Conservation (phyloP, 1,140 invertebrate species). For the Ceratoteleas bidentatus region DNA sequence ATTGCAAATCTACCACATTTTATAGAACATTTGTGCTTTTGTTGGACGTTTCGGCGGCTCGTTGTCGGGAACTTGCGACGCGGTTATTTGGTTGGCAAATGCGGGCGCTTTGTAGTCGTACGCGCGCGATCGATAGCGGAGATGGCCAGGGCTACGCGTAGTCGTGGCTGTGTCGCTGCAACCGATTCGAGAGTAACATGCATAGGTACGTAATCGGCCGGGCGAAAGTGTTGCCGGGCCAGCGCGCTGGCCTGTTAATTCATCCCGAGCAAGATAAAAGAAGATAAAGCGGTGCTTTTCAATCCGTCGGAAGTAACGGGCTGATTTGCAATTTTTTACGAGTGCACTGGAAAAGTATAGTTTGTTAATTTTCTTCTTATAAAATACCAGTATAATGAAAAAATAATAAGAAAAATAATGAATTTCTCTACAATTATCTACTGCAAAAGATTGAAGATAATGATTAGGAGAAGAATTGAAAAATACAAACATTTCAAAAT, state of each 20-base stretch:
- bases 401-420: no score
- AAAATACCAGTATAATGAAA: no score
- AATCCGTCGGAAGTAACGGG: slow-evolving; percentile 18
- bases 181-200: slow-evolving; percentile 35
- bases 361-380: no score
- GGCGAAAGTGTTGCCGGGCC: slow-evolving; percentile 67
- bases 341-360: no score
- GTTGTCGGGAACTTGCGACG: slow-evolving; percentile 5
- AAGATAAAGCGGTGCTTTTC: slow-evolving; percentile 43
- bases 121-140: slow-evolving; percentile 35
- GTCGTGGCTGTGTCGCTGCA: slow-evolving; percentile 10
- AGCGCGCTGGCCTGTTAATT: slow-evolving; percentile 32
- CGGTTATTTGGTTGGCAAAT: slow-evolving; percentile 35
- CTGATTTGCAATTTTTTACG: no score
- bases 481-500: no score
- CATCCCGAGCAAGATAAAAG: slow-evolving; percentile 48
- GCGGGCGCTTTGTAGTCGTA: slow-evolving; percentile 63
- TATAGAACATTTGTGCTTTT: no score
- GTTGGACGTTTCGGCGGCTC: slow-evolving; percentile 22
- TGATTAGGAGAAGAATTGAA: no score
- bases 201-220: slow-evolving; percentile 69
- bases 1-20: no score
- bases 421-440: no score
- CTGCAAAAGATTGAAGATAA: no score
- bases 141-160: not conserved